Base-by-base conservation (phyloP, 2,797 vertebrate genomes). In the Cryptoprocta ferox region DNA sequence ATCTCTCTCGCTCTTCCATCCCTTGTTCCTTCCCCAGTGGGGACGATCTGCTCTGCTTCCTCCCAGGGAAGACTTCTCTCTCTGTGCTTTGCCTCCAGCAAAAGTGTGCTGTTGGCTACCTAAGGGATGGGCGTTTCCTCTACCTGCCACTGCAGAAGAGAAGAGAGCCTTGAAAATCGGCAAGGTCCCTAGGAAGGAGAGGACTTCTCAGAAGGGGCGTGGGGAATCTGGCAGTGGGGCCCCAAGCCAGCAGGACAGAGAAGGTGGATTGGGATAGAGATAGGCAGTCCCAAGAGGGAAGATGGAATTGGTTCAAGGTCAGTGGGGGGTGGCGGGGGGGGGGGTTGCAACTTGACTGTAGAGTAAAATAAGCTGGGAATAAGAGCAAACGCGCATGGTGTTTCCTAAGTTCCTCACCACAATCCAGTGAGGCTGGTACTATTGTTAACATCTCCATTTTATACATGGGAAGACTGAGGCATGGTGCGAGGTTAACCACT, bases 401-500 rank as follows among this genome's bases (percentile, higher is more conserved):
- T 18, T 18, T 75, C 71, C 71, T 85, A 11, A 13, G 18, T 63
- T 71, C 70, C 65, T 82, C 50, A 45, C 32, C 39, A 8, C 45
- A 32, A 50, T 59, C 59, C 66, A 63, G 2, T 32, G 65, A 89
- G 65, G 14, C 65, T 24, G 28, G 35, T 84, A 48, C 28, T 39
- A 50, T 28, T 37, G 14, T 48, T 85, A 95, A 91, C 70, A n/a
- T 45, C 65, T 91, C 76, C 48, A 13, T 89, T 75, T 94, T 73
- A 71, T 26, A 81, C 32, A 21, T 6, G 19, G 88, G 78, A 63
- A 94, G 94, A 83, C 63, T 39, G 76, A 96, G 93, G 68, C 85
- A 63, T 3, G 9, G 21, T 6, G n/a, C 73, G 39, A 73, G 19
- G 45, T 61, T 32, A 53, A 56, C 48, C 24, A 26, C 61, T 26